phyloP scores from a whole-genome alignment of 2,797 vertebrate species.

The Coccyzus lansbergi region DNA sequence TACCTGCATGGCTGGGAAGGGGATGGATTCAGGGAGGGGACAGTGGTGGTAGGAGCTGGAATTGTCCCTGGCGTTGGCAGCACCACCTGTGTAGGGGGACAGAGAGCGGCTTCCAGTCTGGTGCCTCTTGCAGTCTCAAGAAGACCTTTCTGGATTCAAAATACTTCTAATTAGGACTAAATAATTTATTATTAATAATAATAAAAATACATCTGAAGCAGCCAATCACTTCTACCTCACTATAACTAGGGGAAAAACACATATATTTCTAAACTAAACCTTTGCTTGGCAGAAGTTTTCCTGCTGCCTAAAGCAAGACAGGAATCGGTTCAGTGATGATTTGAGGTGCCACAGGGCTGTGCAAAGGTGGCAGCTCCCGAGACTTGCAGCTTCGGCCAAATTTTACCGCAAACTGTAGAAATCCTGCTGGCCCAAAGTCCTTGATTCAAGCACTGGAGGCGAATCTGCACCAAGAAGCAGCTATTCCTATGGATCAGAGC shows the following conservation, averaged over 20 bases:
- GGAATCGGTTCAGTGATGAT: not conserved
- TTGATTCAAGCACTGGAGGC: not conserved
- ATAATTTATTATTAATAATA: not conserved
- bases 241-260: not conserved
- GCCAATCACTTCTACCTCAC: not conserved
- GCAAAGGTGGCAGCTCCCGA: not conserved
- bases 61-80: not conserved
- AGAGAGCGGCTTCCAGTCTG: not conserved
- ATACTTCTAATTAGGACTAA: not conserved
- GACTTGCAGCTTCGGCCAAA: not conserved
- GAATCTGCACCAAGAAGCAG: not conserved
- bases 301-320: not conserved
- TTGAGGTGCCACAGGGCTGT: not conserved
- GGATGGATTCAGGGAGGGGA: not conserved
- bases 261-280: not conserved
- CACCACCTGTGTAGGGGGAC: no score
- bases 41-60: not conserved
- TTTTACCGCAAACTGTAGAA: not conserved
- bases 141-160: not conserved
- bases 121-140: not conserved
- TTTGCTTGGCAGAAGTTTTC: not conserved
- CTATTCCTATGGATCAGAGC: not conserved
- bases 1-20: fast-evolving
- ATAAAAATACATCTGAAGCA: not conserved
- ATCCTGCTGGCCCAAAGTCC: not conserved